Evolutionary conservation across 2,113 vertebrate species (phyloP).

Genomic region (Kryptolebias marmoratus): DNA sequence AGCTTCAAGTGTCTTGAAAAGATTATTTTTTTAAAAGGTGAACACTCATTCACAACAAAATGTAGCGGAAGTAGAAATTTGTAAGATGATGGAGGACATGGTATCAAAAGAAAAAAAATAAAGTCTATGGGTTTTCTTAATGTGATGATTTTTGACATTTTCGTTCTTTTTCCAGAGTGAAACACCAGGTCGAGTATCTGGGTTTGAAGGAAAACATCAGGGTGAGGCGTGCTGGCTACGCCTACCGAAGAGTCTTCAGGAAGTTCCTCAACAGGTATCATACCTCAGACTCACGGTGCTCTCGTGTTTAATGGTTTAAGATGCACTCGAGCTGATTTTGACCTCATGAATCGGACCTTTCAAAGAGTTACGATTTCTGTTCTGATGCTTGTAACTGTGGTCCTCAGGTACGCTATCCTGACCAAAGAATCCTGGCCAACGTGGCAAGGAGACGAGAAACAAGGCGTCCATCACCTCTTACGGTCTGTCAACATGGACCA

Average conservation of each 20-base stretch:
- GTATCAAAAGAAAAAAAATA: neutral
- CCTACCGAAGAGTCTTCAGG: slow-evolving; percentile 92
- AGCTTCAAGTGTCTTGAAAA: slow-evolving; percentile 14
- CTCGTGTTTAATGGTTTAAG: neutral
- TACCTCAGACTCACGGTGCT: neutral
- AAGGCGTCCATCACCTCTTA: slow-evolving; percentile 92
- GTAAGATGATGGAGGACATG: neutral
- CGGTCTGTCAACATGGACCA: slow-evolving; percentile 95
- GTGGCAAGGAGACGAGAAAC: slow-evolving; percentile 94
- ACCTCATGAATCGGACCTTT: too few species aligned
- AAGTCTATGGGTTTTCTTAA: neutral
- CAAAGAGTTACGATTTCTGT: neutral
- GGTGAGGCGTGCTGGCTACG: slow-evolving; percentile 95
- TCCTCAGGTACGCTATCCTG: slow-evolving; percentile 92
- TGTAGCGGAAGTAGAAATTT: neutral
- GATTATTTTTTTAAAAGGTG: neutral
- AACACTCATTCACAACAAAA: neutral
- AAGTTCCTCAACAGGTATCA: slow-evolving; percentile 96
- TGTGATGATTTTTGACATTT: neutral
- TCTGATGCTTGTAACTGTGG: neutral
- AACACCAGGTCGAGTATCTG: slow-evolving; percentile 97
- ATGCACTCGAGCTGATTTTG: neutral
- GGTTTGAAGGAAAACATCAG: slow-evolving; percentile 97
- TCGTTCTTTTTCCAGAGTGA: slow-evolving; percentile 82
- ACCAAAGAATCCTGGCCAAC: slow-evolving; percentile 96